Base-by-base conservation (phyloP, 2,888 invertebrate species). In the Temnothorax ravouxi region DNA sequence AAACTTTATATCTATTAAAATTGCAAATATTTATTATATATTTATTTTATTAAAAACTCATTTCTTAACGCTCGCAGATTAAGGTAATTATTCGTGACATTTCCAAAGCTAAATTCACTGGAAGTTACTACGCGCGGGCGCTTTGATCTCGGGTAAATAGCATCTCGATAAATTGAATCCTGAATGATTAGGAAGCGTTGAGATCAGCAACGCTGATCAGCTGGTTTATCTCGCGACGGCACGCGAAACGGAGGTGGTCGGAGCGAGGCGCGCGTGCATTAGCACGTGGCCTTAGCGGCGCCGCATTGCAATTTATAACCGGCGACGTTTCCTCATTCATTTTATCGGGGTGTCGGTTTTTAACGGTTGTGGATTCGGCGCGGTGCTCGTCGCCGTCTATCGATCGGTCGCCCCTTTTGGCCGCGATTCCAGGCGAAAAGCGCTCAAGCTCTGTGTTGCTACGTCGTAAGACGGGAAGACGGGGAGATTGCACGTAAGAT, bases 361-460 rank as follows among this genome's bases (percentile, higher is more conserved):
- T 67, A 66, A 29, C n/a, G 25, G 13, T 15, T n/a, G 15, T 25
- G 47, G 76, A 64, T 50, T 66, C 52, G 29, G 41, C 64, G 76
- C 54, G 25, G 83, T 64, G 67, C 83, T 83, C 77, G 71, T 50
- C 77, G 67, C 59, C 86, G 81, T 21, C 75, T 67, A 81, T 87
- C 87, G 87, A 87, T 87, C 79, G 83, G 61, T 52, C 77, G 56
- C 38, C 52, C 47, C 47, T 71, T n/a, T n/a, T 82, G 84, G 79
- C 79, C 66, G 56, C 38, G 77, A 79, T 87, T 77, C 69, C 62
- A 25, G 62, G 38, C 29, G 25, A 64, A 59, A 71, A 88, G 61
- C 82, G 61, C 62, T 61, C 25, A 29, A 34, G 56, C 82, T 41
- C 41, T n/a, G 66, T 29, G 59, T 5, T 0, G 50, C 61, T 8